Conservation (phyloP, 2,797 vertebrate species). For the Vireo griseus region DNA sequence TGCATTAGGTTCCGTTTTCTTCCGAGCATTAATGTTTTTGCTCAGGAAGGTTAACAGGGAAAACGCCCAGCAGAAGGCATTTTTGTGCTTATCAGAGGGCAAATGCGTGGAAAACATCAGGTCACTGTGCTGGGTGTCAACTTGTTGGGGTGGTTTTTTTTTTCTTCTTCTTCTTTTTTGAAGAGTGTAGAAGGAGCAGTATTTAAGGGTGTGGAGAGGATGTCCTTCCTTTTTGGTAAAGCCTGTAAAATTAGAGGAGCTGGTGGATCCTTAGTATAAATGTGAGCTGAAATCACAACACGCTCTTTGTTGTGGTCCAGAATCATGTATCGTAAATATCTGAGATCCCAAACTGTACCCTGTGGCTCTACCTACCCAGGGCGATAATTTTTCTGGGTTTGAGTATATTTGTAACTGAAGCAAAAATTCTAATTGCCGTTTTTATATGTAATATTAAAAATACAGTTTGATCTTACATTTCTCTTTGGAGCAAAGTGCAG, state of each 20-base stretch:
- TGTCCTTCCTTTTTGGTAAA: slow-evolving; percentile 51
- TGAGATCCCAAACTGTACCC: neutral
- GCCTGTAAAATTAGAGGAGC: neutral
- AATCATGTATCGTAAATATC: fast-evolving
- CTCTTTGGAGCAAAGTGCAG: neutral
- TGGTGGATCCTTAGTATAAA: neutral
- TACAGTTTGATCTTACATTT: neutral
- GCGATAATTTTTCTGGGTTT: neutral
- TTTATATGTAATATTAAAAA: neutral
- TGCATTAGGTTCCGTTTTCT: slow-evolving; percentile 29
- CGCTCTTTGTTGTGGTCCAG: neutral
- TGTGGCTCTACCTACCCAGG: neutral
- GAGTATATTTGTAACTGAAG: neutral
- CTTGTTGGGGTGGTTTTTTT: neutral
- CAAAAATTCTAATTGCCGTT: neutral
- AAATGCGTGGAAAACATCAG: slow-evolving; percentile 45
- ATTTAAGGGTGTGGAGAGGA: slow-evolving; percentile 33
- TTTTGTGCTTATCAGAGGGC: slow-evolving; percentile 42
- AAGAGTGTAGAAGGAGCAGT: neutral
- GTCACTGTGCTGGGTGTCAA: slow-evolving; percentile 11
- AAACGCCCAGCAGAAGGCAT: slow-evolving; percentile 51
- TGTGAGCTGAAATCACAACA: neutral
- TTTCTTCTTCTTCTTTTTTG: neutral
- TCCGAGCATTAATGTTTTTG: neutral
- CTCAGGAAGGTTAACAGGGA: slow-evolving; percentile 60